Conservation (phyloP, 2,797 vertebrate species). For the Hirundo rustica region DNA sequence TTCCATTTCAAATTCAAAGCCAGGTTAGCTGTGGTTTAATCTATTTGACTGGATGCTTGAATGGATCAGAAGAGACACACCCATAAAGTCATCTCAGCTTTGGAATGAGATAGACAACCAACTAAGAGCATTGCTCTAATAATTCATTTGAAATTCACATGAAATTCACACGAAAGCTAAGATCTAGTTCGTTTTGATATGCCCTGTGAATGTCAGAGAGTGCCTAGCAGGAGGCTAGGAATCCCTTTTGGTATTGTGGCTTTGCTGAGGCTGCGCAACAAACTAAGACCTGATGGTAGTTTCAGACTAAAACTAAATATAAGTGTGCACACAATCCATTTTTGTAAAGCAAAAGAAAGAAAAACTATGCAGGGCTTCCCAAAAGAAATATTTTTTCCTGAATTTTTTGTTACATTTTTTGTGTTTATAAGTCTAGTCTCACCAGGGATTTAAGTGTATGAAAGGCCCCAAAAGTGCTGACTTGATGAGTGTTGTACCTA, state of each 20-base stretch:
- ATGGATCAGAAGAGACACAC: not conserved
- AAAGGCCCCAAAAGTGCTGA: not conserved
- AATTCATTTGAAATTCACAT: not conserved
- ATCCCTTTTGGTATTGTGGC: not conserved
- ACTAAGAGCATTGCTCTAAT: not conserved
- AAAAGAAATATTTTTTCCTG: not conserved
- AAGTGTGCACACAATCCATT: not conserved
- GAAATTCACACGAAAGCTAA: not conserved
- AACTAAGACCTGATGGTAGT: not conserved
- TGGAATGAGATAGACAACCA: not conserved
- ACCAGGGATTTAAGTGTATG: not conserved
- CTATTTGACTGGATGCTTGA: not conserved
- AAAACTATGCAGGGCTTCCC: not conserved
- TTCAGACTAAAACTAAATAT: not conserved
- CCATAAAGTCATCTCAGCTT: not conserved
- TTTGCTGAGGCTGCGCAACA: not conserved
- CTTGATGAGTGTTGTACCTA: not conserved
- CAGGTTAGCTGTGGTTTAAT: not conserved
- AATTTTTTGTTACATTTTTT: not conserved
- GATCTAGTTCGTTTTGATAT: not conserved
- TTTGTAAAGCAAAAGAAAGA: not conserved
- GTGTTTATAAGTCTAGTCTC: not conserved
- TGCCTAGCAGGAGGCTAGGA: not conserved
- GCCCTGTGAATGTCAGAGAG: not conserved
- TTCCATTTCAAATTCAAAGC: not conserved